phyloP scores from a whole-genome alignment of 2,797 vertebrate species.

The Sarcophilus harrisii region DNA sequence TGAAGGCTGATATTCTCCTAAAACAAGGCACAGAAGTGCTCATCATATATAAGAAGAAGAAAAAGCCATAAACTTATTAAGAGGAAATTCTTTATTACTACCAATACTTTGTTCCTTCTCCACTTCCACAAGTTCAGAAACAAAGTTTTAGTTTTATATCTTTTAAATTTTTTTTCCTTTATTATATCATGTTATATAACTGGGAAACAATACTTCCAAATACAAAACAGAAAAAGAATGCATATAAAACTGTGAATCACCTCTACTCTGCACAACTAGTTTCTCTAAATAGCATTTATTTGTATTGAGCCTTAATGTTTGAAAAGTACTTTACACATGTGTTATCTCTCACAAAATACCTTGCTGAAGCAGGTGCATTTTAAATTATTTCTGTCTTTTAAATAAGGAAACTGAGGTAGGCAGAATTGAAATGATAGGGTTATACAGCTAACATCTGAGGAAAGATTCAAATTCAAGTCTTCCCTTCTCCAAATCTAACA shows the following conservation, averaged over 20 bases:
- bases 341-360: not conserved
- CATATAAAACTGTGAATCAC: not conserved
- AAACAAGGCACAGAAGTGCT: conserved; percentile 33
- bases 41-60: not conserved
- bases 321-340: not conserved
- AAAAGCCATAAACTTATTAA: not conserved
- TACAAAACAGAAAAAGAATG: not conserved
- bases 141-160: not conserved
- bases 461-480: not conserved
- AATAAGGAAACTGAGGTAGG: not conserved
- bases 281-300: not conserved
- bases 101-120: not conserved
- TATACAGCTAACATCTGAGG: not conserved
- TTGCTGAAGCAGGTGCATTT: not conserved
- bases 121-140: not conserved
- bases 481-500: not conserved
- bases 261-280: not conserved
- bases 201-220: not conserved
- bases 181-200: not conserved
- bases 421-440: not conserved
- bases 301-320: not conserved
- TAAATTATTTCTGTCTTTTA: not conserved
- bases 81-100: not conserved
- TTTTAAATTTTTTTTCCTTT: not conserved
- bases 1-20: conserved; percentile 32